Percentiles rank a stretch among this genome's conserved stretches.
These are phyloP conservation scores for Chionis minor DNA, from an alignment of 2,113 vertebrate genomes.

Conservation along the genomic window DNA sequence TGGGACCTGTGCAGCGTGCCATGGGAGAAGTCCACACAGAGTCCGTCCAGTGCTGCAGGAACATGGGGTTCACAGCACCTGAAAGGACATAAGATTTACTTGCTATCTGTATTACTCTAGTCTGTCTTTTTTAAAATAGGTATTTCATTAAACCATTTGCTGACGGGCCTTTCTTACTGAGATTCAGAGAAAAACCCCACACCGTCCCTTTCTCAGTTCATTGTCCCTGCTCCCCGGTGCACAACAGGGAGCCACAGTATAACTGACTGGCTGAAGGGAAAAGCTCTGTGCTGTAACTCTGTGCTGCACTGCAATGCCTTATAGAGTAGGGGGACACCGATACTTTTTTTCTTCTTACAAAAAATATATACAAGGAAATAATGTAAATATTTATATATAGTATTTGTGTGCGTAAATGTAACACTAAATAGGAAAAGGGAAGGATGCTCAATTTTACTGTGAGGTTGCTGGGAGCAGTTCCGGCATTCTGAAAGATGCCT, in stretches of 20 bases:
- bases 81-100: not conserved
- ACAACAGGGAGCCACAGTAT: not conserved
- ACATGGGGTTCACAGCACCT: accelerated
- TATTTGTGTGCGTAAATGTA: not conserved
- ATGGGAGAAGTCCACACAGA: not conserved
- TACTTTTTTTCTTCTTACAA: not conserved
- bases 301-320: not conserved
- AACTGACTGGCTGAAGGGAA: not conserved
- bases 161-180: not conserved
- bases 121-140: not conserved
- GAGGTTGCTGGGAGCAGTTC: not conserved
- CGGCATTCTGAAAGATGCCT: not conserved
- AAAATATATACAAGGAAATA: not conserved
- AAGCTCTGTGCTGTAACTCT: not conserved
- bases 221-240: no score
- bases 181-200: not conserved
- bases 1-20: not conserved
- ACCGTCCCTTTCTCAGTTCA: not conserved
- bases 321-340: not conserved
- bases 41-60: not conserved
- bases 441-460: not conserved
- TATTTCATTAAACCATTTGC: not conserved
- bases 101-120: not conserved
- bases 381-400: not conserved
- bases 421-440: not conserved